Conservation (phyloP, 2,113 vertebrate species). For the Upupa epops region DNA sequence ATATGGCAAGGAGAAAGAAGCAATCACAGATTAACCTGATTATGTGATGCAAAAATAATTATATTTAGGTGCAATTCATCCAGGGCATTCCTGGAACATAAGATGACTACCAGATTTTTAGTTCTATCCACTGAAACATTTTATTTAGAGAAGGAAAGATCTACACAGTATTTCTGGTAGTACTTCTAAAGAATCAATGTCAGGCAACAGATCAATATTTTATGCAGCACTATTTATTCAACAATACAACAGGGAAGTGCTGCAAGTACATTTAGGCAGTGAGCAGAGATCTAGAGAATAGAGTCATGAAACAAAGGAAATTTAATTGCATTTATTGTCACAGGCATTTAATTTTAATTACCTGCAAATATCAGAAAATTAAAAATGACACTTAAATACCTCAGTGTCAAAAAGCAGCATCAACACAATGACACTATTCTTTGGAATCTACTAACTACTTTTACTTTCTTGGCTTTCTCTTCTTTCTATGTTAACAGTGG, state of each 20-base stretch:
- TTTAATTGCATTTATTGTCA: constrained; percentile 46
- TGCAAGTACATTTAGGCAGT: constrained; percentile 58
- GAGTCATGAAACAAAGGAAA: constrained; percentile 59
- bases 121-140: background rate
- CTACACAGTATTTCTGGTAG: constrained; percentile 28
- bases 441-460: constrained; percentile 2
- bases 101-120: background rate
- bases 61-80: background rate
- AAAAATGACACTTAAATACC: constrained; percentile 37
- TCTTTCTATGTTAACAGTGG: background rate
- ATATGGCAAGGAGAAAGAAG: background rate
- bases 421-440: background rate
- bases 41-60: background rate
- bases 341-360: constrained; percentile 61
- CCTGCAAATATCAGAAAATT: constrained; percentile 49
- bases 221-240: constrained; percentile 67
- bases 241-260: constrained; percentile 56
- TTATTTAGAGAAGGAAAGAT: constrained; percentile 13
- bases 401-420: constrained; percentile 11
- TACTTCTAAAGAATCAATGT: constrained; percentile 60
- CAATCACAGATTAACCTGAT: background rate
- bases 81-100: background rate
- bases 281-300: constrained; percentile 22
- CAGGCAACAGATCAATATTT: constrained; percentile 69
- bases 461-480: background rate